Base-by-base conservation (phyloP, 1,140 invertebrate genomes). In the Hydropsyche tenuis region DNA sequence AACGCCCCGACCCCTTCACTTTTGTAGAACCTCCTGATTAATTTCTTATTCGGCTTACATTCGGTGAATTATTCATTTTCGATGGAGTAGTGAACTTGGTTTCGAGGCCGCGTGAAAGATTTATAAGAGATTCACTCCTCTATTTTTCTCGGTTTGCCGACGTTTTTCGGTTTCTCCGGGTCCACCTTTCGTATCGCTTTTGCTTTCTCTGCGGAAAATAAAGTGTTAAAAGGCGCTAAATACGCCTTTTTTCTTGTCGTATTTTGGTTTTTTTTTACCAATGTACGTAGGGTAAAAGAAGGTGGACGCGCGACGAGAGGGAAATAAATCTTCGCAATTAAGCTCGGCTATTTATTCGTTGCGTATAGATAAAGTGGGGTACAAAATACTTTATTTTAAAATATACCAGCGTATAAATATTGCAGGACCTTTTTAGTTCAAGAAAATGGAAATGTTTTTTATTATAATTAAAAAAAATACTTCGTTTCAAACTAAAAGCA, bases 11-110 rank as follows among this genome's bases (percentile, higher is more conserved):
- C n/a, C 16, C 9, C 48, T 16, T 18, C 48, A 18, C 23, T 25
- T 60, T 60, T 25, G 18, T 7, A 23, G 23, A n/a, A 23, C 22
- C 20, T 11, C 45, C 23, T 68, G 65, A 68, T 68, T 68, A 68
- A 68, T 68, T 48, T 27, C 65, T 68, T 68, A 45, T 43, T 68
- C 42, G 37, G 65, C 42, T 43, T 68, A 68, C 45, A 43, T 43
- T 48, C 37, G 9, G 65, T 68, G 65, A 68, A 68, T 68, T 68
- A 68, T 68, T 68, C 42, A 68, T 68, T 43, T 48, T 68, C 65
- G 23, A 46, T 48, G 45, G 65, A 48, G 65, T 18, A 48, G 65
- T 25, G 23, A 68, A 68, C 42, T 68, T 68, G 42, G 56, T 48
- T 46, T n/a, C 9, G 45, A 43, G 65, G 45, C 37, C 23, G n/a